These are phyloP conservation scores for Ruditapes philippinarum DNA, from an alignment of 1,140 invertebrate genomes.

Conservation along the genomic window DNA sequence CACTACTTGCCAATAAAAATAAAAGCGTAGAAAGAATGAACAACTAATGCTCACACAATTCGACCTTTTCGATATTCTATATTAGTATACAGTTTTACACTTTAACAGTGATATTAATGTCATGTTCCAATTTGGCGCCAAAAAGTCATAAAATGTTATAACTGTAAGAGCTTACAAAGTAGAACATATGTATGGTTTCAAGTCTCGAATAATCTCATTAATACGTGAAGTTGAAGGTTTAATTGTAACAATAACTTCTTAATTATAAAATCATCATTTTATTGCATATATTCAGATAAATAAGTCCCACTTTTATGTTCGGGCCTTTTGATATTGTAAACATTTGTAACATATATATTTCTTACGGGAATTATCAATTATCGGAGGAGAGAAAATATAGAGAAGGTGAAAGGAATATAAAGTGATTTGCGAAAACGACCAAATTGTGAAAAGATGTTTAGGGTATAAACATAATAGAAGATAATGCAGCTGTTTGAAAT, in stretches of 20 bases:
- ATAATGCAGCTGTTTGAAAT: too few relatives aligned
- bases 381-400: neutral
- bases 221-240: conserved; percentile 25
- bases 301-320: neutral
- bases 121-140: conserved; percentile 7
- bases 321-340: neutral
- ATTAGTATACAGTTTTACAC: too few relatives aligned
- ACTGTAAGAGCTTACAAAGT: neutral
- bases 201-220: conserved; percentile 42
- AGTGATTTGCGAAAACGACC: too few relatives aligned
- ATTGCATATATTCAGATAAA: conserved; percentile 2
- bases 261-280: conserved; percentile 37
- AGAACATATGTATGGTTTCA: conserved; percentile 38
- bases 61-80: too few relatives aligned
- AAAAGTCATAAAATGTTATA: neutral
- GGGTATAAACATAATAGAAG: too few relatives aligned
- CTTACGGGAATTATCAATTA: neutral
- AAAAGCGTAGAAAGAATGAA: too few relatives aligned
- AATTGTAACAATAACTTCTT: conserved; percentile 29
- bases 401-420: too few relatives aligned
- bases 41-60: too few relatives aligned
- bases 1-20: too few relatives aligned
- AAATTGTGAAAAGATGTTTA: too few relatives aligned
- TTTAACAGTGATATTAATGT: neutral
- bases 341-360: neutral